A percentile compares a stretch with the other conserved stretches of the same genome.
These are phyloP conservation scores for Lonchura striata DNA, from an alignment of 2,113 vertebrate species.

Conservation along the genomic window DNA sequence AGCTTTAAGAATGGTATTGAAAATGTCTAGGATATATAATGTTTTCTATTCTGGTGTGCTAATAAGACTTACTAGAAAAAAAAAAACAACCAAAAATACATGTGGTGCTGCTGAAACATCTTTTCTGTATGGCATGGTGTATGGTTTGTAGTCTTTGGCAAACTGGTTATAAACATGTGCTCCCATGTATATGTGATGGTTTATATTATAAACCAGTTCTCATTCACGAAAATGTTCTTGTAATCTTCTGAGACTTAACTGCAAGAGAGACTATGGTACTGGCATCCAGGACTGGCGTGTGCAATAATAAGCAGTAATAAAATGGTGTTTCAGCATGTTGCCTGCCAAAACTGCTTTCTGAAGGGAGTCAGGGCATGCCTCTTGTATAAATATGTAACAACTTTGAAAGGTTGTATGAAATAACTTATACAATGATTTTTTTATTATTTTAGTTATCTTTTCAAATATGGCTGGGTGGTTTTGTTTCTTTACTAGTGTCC, in stretches of 20 bases:
- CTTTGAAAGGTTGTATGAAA: background rate
- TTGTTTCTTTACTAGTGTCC: background rate
- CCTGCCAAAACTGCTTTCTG: background rate
- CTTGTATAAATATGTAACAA: background rate
- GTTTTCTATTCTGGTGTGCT: background rate
- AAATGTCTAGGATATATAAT: background rate
- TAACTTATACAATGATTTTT: background rate
- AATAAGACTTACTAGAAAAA: background rate
- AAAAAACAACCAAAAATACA: background rate
- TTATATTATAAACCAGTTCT: background rate
- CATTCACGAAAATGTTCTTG: background rate
- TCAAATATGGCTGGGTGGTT: background rate
- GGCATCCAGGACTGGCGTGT: background rate
- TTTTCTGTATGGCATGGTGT: background rate
- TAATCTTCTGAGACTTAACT: background rate
- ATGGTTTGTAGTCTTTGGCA: background rate
- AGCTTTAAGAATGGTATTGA: background rate
- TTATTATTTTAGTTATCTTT: background rate
- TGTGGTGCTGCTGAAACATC: accelerated
- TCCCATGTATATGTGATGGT: background rate
- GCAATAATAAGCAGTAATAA: background rate
- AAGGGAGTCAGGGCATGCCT: background rate
- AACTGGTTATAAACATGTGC: background rate
- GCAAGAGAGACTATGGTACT: background rate
- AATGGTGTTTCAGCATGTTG: background rate